Base-by-base conservation (phyloP, 1,140 invertebrate species). In the Scaptomyza pallida region DNA sequence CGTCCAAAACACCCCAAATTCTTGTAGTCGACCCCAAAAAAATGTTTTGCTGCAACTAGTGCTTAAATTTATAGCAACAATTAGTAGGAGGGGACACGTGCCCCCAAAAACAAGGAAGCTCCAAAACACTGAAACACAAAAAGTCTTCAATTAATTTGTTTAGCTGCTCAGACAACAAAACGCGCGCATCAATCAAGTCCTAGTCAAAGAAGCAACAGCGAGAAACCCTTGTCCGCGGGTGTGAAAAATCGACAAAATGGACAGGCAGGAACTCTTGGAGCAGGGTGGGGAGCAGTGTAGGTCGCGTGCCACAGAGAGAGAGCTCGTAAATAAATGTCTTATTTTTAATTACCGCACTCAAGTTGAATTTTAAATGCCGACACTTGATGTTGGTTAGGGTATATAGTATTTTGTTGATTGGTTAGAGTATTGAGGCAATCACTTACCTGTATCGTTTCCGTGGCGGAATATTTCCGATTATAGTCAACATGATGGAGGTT, bases 401-500 rank as follows among this genome's bases (percentile, higher is more conserved):
- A n/a, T n/a, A n/a, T n/a, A 30, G 51, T 12, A 35, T 37, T 4
- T 52, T 10, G 10, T 37, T 52, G 19, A 10, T 12, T 35, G 33
- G 33, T 26, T 5, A 26, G 26, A 30, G 26, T 30, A 33, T 4
- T 51, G 30, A 17, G 16, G 43, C 44, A 47, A 47, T 54, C 69
- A 78, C 89, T 91, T 78, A 91, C 90, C 90, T 91, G 90, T 79
- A 91, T 91, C 68, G 90, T 91, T 91, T 91, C 90, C 85, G 89
- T 91, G 54, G 90, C 90, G 75, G 90, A 89, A 78, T 91, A 91
- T 75, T 91, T 91, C 72, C 90, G 90, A 78, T 91, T 91, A 62
- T 91, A 91, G 73, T 91, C 89, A 37, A 90, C 86, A 78, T 89
- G 86, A 75, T 89, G 85, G 61, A 88, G 80, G 75, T 91, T 90